Evolutionary conservation across 2,113 vertebrate genomes (phyloP).

Genomic region (Strix uralensis): DNA sequence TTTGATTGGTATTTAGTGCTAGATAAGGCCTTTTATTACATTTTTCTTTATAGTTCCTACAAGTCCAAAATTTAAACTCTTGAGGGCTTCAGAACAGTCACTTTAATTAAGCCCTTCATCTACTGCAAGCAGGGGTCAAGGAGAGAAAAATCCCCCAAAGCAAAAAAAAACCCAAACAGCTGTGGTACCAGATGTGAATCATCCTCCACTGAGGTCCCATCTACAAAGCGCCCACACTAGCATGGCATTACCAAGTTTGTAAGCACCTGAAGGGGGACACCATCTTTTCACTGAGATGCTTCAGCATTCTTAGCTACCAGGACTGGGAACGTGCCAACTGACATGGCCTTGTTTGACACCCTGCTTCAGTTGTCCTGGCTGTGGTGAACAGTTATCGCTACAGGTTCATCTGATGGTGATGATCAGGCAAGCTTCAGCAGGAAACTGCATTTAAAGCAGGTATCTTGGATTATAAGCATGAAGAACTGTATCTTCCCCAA

Average conservation of each 20-base stretch:
- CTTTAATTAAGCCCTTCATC: background rate
- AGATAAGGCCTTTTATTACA: background rate
- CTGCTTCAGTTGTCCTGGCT: background rate
- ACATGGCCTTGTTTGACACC: background rate
- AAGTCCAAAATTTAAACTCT: background rate
- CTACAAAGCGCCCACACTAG: background rate
- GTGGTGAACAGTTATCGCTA: background rate
- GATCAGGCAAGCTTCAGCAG: background rate
- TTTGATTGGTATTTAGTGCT: background rate
- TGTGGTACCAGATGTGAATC: background rate
- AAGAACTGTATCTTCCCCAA: background rate
- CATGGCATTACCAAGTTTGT: background rate
- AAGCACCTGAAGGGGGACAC: background rate
- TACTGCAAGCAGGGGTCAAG: background rate
- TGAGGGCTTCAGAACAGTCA: background rate
- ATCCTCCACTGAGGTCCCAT: background rate
- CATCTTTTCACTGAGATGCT: background rate
- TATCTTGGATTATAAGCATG: background rate
- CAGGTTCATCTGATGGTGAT: background rate
- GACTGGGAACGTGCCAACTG: background rate
- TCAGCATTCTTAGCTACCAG: background rate
- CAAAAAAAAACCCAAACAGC: background rate
- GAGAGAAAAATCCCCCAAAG: background rate
- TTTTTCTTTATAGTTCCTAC: background rate
- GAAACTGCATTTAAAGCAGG: background rate